Conservation (phyloP, 2,888 invertebrate species). For the Myathropa florea region DNA sequence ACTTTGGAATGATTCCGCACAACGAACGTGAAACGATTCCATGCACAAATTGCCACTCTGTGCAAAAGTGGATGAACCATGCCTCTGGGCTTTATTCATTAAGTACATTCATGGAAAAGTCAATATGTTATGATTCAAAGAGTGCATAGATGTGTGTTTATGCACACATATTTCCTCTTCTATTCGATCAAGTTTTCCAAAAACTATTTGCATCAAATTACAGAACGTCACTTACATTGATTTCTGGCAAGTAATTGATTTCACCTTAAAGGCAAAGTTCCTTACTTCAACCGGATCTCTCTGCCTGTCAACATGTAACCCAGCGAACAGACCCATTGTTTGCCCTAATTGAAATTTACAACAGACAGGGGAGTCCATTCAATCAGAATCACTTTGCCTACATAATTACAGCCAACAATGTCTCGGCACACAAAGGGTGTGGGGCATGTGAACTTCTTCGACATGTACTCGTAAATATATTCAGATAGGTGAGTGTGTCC, state of each 20-base stretch:
- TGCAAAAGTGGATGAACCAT: no score
- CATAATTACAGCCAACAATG: slow-evolving; percentile 25
- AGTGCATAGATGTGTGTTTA: no score
- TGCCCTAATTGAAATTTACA: slow-evolving; percentile 37
- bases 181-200: background rate
- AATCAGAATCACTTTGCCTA: background rate
- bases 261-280: background rate
- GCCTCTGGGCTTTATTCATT: no score
- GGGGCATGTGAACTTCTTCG: background rate
- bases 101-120: no score
- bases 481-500: background rate
- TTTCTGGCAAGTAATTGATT: background rate
- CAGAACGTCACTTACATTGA: background rate
- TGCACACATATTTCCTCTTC: no score
- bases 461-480: background rate
- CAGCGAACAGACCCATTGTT: slow-evolving; percentile 18
- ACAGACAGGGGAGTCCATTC: background rate
- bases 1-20: no score
- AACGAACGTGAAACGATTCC: no score
- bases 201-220: background rate
- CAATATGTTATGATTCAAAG: no score
- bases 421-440: background rate
- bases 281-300: background rate
- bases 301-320: background rate
- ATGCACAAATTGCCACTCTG: no score